These are phyloP conservation scores for Scaptomyza pallida DNA, from an alignment of 1,140 invertebrate genomes.

Conservation along the genomic window DNA sequence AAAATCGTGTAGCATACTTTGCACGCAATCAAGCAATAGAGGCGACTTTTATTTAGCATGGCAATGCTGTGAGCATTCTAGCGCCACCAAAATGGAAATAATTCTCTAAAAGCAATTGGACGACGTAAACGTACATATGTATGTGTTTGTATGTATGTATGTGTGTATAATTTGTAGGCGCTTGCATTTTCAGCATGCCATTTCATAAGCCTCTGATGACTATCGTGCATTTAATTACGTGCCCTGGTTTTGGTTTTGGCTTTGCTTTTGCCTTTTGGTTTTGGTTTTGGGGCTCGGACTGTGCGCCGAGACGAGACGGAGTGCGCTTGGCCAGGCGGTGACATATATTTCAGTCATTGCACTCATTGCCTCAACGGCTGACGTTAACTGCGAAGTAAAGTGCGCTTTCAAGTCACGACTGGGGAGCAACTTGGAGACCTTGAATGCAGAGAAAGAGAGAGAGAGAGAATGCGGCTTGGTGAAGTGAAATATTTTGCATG, in stretches of 20 bases:
- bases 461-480: neutral
- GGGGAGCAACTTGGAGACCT: neutral
- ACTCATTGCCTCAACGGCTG: constrained; percentile 31
- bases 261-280: neutral
- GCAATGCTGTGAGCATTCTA: constrained; percentile 6
- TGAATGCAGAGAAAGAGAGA: too few species aligned
- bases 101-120: neutral
- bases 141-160: constrained; percentile 33
- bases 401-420: constrained; percentile 15
- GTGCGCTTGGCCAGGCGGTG: constrained; percentile 23
- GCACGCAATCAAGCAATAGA: constrained; percentile 49
- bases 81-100: neutral
- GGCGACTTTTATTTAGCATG: constrained; percentile 45
- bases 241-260: constrained; percentile 1
- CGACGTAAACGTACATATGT: neutral
- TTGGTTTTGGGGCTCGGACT: too few species aligned
- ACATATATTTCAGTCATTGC: constrained; percentile 55
- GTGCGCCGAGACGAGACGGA: constrained; percentile 1
- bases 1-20: constrained; percentile 60
- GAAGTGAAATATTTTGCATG: constrained; percentile 6
- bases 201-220: constrained; percentile 25
- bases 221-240: constrained; percentile 64
- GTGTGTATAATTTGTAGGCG: constrained; percentile 61
- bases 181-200: constrained; percentile 52
- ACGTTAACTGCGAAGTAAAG: neutral